Evolutionary conservation across 2,113 vertebrate species (phyloP).

Genomic region (Thryonomys swinderianus): DNA sequence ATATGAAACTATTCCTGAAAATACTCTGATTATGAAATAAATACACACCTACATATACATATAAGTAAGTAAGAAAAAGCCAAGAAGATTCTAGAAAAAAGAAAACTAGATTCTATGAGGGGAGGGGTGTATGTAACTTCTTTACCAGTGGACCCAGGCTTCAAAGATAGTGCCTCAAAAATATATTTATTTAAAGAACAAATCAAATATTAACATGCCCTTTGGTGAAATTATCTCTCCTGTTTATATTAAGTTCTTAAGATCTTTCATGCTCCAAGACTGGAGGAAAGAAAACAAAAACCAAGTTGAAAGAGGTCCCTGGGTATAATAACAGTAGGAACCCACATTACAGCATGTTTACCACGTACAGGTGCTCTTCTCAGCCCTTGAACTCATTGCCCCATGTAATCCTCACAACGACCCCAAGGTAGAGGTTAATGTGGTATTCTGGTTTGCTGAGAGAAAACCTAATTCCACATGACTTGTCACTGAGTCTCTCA

Average conservation of each 20-base stretch:
- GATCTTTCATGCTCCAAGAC: neutral
- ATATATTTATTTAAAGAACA: neutral
- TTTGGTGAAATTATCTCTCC: neutral
- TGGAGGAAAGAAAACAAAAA: neutral
- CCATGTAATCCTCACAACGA: neutral
- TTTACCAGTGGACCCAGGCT: neutral
- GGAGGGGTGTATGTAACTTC: neutral
- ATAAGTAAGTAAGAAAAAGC: neutral
- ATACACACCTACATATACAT: neutral
- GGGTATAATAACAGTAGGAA: neutral
- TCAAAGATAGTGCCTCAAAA: constrained; percentile 10
- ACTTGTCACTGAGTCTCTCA: neutral
- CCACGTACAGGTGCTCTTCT: neutral
- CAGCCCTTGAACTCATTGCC: neutral
- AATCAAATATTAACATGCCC: neutral
- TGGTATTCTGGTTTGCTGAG: constrained; percentile 15
- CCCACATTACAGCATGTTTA: neutral
- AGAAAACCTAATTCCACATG: neutral
- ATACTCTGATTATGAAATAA: constrained; percentile 24
- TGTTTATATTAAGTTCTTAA: constrained; percentile 22
- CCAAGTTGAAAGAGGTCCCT: neutral
- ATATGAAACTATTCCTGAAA: constrained; percentile 34
- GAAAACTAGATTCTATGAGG: neutral
- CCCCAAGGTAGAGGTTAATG: neutral
- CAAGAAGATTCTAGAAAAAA: neutral